Base-by-base conservation (phyloP, 2,113 vertebrate species). In the Pseudopipra pipra region DNA sequence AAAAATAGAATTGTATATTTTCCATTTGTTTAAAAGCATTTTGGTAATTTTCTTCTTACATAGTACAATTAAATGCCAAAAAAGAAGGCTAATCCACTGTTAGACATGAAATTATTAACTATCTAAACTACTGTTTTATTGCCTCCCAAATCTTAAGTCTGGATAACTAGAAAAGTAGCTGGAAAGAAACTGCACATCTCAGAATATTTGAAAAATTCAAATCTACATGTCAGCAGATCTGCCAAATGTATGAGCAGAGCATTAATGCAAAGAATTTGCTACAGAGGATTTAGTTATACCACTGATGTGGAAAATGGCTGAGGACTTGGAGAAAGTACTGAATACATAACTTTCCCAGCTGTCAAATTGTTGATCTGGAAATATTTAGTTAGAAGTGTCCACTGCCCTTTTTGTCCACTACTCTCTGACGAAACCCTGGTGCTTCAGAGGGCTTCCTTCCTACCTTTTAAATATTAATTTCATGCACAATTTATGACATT, bases 401-500 rank as follows among this genome's bases (percentile, higher is more conserved):
- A 14, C 37, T 83, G 51, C 46, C 58, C 28, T 96, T 87, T 95
- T 61, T 35, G 46, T 49, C 12, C 25, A 51, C 49, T 66, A 27
- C 18, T 70, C 23, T 43, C 63, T 76, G 74, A 28, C 83, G 78
- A 89, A 93, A 63, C 16, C 41, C 20, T 70, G 44, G 44, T 83
- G 41, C 46, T 96, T 93, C 89, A 96, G 70, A 95, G 37, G 11
- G 25, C 67, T 91, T 90, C 62, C 43, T 93, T 83, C 47, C 63
- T 77, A 13, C 16, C 21, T 87, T 83, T 91, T 44, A 96, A 97
- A 84, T 71, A 92, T 84, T 96, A 9, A 94, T 86, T 90, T 93
- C 71, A 72, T 92, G 80, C 59, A 81, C 13, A 96, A 77, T 94
- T 93, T 85, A 94, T 94, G 82, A 58, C 28, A 51, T 39, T 91